Evolutionary conservation across 2,888 invertebrate species (phyloP).

Genomic region (Lithophane socia): DNA sequence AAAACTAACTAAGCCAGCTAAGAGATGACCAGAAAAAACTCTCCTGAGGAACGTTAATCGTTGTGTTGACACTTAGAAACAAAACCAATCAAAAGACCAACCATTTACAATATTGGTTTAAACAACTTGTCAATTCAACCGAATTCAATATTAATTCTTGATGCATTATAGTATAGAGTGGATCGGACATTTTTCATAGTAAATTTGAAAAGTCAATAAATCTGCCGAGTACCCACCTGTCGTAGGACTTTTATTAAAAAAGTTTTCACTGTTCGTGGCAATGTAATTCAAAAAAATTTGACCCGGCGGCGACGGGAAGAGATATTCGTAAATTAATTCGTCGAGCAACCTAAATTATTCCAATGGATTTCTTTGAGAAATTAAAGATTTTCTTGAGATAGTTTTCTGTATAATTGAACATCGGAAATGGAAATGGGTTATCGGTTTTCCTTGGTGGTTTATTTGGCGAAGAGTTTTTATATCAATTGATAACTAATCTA

Average conservation of each 20-base stretch:
- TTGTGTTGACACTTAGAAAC: neutral
- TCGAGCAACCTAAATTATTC: conserved; percentile 58
- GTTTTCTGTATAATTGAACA: conserved; percentile 46
- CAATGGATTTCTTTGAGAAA: conserved; percentile 32
- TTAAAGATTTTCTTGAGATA: conserved; percentile 36
- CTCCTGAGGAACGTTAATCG: neutral
- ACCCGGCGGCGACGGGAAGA: conserved; percentile 64
- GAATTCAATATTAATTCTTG: conserved; percentile 59
- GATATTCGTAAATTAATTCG: conserved; percentile 71
- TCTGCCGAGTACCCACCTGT: conserved; percentile 81
- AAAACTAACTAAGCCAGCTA: no score
- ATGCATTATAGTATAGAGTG: conserved; percentile 57
- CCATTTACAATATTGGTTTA: conserved; percentile 3
- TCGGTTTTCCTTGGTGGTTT: neutral
- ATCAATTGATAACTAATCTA: neutral
- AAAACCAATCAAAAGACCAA: neutral
- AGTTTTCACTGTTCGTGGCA: conserved; percentile 78
- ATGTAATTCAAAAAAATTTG: conserved; percentile 78
- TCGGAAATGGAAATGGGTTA: conserved; percentile 20
- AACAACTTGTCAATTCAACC: conserved; percentile 12
- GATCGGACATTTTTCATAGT: conserved; percentile 71
- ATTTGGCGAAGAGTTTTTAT: neutral
- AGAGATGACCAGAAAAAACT: neutral
- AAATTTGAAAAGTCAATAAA: conserved; percentile 82
- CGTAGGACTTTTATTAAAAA: conserved; percentile 84